phyloP scores from a whole-genome alignment of 1,140 invertebrate species.

The Drosophila pseudoobscura region DNA sequence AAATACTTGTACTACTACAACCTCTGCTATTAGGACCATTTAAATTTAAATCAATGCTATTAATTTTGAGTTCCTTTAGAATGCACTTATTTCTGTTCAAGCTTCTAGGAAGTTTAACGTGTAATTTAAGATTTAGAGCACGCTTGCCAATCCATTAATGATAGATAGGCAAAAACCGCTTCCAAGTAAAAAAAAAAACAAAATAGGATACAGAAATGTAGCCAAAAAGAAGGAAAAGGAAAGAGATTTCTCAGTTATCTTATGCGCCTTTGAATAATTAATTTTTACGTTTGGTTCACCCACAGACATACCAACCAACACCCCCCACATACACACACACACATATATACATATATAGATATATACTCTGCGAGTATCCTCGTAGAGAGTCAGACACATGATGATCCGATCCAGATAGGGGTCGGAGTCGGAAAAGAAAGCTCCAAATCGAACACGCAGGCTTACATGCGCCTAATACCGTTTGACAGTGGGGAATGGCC shows the following conservation, averaged over 20 bases:
- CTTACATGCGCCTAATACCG: conserved; percentile 66
- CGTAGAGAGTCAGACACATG: not conserved
- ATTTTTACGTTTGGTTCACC: conserved; percentile 39
- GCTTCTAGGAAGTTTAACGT: conserved; percentile 19
- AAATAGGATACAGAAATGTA: conserved; percentile 14
- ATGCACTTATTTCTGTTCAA: not conserved
- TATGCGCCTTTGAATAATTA: conserved; percentile 67
- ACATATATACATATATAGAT: conserved; percentile 3
- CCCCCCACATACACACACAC: conserved; percentile 16
- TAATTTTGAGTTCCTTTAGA: too few species aligned
- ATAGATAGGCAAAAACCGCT: conserved; percentile 31
- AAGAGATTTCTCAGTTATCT: conserved; percentile 8
- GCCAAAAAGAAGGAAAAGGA: conserved; percentile 5
- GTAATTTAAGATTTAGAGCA: conserved; percentile 31
- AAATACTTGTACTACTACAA: too few species aligned
- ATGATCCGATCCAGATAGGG: conserved; percentile 33
- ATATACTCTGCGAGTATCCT: not conserved
- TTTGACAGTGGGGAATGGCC: conserved; percentile 48
- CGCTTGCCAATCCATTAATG: conserved; percentile 32
- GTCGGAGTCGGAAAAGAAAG: conserved; percentile 32
- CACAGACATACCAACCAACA: conserved; percentile 5
- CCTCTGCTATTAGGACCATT: too few species aligned
- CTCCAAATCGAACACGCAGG: conserved; percentile 68
- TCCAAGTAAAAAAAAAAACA: not conserved
- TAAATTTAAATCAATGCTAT: too few species aligned